Conservation (phyloP, 2,888 invertebrate genomes). For the Cheilosia pagana region DNA sequence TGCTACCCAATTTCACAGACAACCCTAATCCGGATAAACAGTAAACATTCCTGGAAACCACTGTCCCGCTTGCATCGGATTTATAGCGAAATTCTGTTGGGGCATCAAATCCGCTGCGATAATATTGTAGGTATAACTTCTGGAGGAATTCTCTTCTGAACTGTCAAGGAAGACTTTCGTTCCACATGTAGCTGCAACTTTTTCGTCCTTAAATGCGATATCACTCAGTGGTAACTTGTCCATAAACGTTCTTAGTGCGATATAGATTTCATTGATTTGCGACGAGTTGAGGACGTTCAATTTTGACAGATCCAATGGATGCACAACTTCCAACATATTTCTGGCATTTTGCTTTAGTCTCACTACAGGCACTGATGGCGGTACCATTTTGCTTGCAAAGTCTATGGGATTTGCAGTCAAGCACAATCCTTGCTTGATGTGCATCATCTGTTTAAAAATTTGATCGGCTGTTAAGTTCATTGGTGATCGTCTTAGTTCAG, state of each 20-base stretch:
- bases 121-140: slow-evolving; percentile 27
- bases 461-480: slow-evolving; percentile 23
- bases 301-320: slow-evolving; percentile 36
- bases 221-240: slow-evolving; percentile 35
- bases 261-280: slow-evolving; percentile 32
- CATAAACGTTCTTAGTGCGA: slow-evolving; percentile 1
- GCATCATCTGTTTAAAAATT: slow-evolving; percentile 47
- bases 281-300: slow-evolving; percentile 40
- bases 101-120: slow-evolving; percentile 18
- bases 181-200: not conserved
- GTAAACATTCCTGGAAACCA: slow-evolving; percentile 60
- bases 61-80: slow-evolving; percentile 44
- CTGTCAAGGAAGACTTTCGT: not conserved
- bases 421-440: slow-evolving; percentile 28
- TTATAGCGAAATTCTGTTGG: slow-evolving; percentile 38
- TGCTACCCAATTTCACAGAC: too few relatives aligned
- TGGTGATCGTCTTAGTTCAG: not conserved
- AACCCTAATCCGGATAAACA: slow-evolving; percentile 29
- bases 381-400: slow-evolving; percentile 51
- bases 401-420: slow-evolving; percentile 36
- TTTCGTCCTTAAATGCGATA: slow-evolving; percentile 33
- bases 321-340: slow-evolving; percentile 30
- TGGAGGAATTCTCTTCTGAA: not conserved
- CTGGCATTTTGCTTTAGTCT: slow-evolving; percentile 33
- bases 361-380: slow-evolving; percentile 12